Evolutionary conservation across 2,113 vertebrate genomes (phyloP), one percentile per base, ranked within the genome.

Genomic region (Taurulus bubalis): DNA sequence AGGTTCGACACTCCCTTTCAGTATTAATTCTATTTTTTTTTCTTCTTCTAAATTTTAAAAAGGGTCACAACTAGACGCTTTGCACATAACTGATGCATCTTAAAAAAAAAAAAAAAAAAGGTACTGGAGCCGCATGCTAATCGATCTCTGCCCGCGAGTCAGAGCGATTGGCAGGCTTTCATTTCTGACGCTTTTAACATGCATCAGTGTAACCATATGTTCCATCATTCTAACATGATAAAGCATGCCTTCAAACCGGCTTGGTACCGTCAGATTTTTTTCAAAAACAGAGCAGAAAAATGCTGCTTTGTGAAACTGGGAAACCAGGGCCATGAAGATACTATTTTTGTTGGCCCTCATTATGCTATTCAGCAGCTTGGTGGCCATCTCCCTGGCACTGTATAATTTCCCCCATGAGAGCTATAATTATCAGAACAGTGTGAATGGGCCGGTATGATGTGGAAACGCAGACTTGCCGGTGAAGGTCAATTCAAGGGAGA

Each of bases 401-500:
- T 94, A 91, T 94, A 94, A 95, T 95, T 95, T 95, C 75, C 87
- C 85, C 77, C 86, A 68, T 84, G 85, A 94, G 90, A 89, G 85
- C 92, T 94, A 73, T 95, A 95, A 95, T 95, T 95, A 95, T 92
- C 80, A 90, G 85, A 90, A 81, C 87, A 84, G 88, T 88, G 92
- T 92, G 88, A 94, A 94, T 91, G 88, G 81, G 79, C 77, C 38
- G 63, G 85, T 90, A 80, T 92, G 85, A 93, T 91, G 89, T 92
- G 87, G 77, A 87, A 92, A 93, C 85, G 86, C 67, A 68, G 88
- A 90, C 73, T 67, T 75, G 85, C 83, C 80, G 51, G 56, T 84
- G 85, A 93, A 93, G 93, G 94, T 94, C 93, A 93, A 83, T 75
- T 80, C 58, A 77, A 91, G 72, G 78, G 79, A 89, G 88, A 90